Conservation (phyloP, 2,888 invertebrate genomes). For the Schizaphis graminum region DNA sequence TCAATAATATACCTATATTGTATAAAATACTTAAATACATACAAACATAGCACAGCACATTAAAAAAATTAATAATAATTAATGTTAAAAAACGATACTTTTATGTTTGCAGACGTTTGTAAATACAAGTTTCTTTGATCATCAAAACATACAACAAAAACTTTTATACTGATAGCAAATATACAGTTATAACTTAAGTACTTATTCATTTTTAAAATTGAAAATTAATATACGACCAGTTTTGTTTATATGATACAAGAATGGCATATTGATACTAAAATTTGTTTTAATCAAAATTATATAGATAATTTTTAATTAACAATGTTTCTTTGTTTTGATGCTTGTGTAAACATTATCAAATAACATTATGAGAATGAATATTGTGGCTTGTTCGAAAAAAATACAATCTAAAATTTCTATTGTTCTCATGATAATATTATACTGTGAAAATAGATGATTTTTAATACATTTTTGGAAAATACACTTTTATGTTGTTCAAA, state of each 20-base stretch:
- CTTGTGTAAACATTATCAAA: not conserved
- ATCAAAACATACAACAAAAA: not conserved
- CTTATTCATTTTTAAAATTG: not conserved
- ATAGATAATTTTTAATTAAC: not conserved
- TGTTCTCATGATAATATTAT: not conserved
- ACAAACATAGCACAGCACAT: not conserved
- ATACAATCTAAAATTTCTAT: not conserved
- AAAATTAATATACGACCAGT: not conserved
- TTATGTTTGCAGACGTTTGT: not conserved
- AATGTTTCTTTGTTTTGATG: no score
- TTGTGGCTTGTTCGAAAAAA: not conserved
- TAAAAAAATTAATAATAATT: not conserved
- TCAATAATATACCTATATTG: not conserved
- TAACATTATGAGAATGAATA: not conserved
- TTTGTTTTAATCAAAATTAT: not conserved
- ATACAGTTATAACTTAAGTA: no score
- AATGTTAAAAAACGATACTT: not conserved
- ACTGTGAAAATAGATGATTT: not conserved
- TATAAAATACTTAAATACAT: not conserved
- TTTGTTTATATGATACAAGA: not conserved
- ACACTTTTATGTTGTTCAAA: conserved; percentile 18
- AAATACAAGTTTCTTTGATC: not conserved
- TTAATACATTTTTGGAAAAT: not conserved
- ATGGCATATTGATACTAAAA: not conserved
- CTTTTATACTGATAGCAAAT: not conserved